Evolutionary conservation across 2,888 invertebrate genomes (phyloP).

Genomic region (Drosophila villosipedis): DNA sequence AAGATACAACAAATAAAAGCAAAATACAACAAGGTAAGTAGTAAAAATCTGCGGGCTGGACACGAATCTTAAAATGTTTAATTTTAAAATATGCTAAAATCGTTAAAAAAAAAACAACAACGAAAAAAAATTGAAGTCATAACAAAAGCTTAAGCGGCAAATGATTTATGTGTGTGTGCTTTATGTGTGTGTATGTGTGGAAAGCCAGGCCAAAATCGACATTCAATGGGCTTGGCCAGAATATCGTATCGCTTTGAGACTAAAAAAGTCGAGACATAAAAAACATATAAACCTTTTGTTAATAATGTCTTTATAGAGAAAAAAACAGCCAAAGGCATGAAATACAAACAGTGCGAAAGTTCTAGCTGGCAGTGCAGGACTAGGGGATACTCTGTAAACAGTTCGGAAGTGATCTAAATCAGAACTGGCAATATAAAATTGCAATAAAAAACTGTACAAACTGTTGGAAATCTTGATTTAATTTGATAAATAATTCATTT

Average conservation of each 20-base stretch:
- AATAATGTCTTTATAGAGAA: slow-evolving; percentile 76
- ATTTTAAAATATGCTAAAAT: slow-evolving; percentile 74
- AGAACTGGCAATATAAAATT: background rate
- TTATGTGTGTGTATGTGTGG: slow-evolving; percentile 5
- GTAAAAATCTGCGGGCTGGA: slow-evolving; percentile 74
- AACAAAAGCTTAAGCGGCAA: slow-evolving; percentile 52
- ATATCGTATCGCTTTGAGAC: slow-evolving; percentile 20
- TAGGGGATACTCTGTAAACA: background rate
- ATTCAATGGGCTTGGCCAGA: slow-evolving; percentile 24
- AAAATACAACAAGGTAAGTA: slow-evolving; percentile 57
- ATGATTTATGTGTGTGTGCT: slow-evolving; percentile 65
- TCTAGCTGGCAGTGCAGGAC: background rate
- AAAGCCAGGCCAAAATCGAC: slow-evolving; percentile 18
- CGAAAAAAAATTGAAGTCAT: slow-evolving; percentile 25
- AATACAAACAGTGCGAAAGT: slow-evolving; percentile 11
- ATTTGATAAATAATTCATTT: background rate
- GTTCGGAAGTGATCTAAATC: background rate
- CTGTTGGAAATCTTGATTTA: background rate
- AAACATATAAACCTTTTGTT: slow-evolving; percentile 38
- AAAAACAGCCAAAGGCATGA: slow-evolving; percentile 13
- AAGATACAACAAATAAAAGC: slow-evolving; percentile 20
- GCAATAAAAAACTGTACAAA: background rate
- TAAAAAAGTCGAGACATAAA: slow-evolving; percentile 23
- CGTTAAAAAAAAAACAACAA: slow-evolving; percentile 45
- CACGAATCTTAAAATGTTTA: slow-evolving; percentile 61